These are phyloP conservation scores for Chromis chromis DNA, from an alignment of 2,797 vertebrate genomes.

Conservation along the genomic window DNA sequence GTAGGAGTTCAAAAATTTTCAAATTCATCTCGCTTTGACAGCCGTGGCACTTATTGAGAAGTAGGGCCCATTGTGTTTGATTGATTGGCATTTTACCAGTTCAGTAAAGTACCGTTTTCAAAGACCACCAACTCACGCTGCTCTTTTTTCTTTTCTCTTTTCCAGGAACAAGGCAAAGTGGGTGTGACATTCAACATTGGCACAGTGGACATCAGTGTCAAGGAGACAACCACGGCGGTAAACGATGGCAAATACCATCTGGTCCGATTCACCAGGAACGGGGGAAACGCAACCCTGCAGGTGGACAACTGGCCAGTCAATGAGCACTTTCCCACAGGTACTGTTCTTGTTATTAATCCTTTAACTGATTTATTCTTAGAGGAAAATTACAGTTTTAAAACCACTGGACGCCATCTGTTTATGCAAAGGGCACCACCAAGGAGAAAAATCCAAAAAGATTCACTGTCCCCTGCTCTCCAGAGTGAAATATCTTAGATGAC, in stretches of 20 bases:
- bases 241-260: conserved; percentile 97
- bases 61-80: neutral
- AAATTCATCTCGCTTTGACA: conserved; percentile 13
- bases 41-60: neutral
- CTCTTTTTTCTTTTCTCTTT: conserved; percentile 46
- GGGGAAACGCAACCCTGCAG: conserved; percentile 95
- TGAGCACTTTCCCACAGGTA: conserved; percentile 98
- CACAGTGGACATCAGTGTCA: conserved; percentile 96
- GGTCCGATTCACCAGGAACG: conserved; percentile 96
- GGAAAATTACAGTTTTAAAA: conserved; percentile 17
- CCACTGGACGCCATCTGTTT: conserved; percentile 78
- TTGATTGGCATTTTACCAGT: neutral
- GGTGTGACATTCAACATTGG: conserved; percentile 98
- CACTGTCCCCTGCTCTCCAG: neutral
- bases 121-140: conserved; percentile 7
- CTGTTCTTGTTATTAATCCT: neutral
- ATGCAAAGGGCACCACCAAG: conserved; percentile 15
- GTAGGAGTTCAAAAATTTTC: conserved; percentile 10
- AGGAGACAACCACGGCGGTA: conserved; percentile 89
- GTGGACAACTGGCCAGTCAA: conserved; percentile 98
- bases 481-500: conserved; percentile 24
- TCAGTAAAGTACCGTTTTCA: neutral
- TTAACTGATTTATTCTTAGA: conserved; percentile 8
- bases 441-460: neutral
- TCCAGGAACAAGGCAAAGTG: conserved; percentile 95